These are phyloP conservation scores for Alfaro cultratus DNA, from an alignment of 2,797 vertebrate genomes.

Conservation along the genomic window DNA sequence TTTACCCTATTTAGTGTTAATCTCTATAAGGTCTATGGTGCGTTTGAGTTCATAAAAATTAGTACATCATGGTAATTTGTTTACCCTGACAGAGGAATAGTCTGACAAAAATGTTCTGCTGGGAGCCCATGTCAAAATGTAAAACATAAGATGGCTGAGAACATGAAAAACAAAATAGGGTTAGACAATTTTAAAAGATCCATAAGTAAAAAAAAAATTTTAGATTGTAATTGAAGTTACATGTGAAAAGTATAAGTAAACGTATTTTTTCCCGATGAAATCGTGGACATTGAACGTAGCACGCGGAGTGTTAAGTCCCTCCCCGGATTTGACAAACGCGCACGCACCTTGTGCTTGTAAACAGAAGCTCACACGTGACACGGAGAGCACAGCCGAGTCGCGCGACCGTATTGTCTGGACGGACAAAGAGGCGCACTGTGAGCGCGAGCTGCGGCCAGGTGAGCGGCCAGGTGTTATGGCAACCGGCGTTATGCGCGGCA, in stretches of 20 bases:
- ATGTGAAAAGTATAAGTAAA: neutral
- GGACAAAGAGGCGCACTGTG: conserved; percentile 56
- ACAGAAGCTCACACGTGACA: conserved; percentile 88
- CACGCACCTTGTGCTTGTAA: conserved; percentile 85
- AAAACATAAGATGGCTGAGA: neutral
- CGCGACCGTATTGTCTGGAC: conserved; percentile 71
- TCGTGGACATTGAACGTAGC: conserved; percentile 11
- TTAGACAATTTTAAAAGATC: neutral
- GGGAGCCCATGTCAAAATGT: neutral
- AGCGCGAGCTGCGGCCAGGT: conserved; percentile 45
- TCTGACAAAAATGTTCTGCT: neutral
- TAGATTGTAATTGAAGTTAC: neutral
- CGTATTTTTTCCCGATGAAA: neutral
- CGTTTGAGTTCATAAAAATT: neutral
- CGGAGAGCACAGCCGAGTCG: conserved; percentile 51
- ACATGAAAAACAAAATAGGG: neutral
- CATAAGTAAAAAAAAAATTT: neutral
- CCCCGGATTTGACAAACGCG: conserved; percentile 71
- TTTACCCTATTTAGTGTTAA: neutral
- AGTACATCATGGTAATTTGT: neutral
- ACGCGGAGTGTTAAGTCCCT: conserved; percentile 46
- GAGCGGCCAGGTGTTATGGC: conserved; percentile 53
- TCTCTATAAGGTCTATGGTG: neutral
- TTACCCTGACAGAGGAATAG: neutral
- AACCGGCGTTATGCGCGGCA: conserved; percentile 25